Conservation (phyloP, 2,888 invertebrate genomes). For the Elysia crispata region DNA sequence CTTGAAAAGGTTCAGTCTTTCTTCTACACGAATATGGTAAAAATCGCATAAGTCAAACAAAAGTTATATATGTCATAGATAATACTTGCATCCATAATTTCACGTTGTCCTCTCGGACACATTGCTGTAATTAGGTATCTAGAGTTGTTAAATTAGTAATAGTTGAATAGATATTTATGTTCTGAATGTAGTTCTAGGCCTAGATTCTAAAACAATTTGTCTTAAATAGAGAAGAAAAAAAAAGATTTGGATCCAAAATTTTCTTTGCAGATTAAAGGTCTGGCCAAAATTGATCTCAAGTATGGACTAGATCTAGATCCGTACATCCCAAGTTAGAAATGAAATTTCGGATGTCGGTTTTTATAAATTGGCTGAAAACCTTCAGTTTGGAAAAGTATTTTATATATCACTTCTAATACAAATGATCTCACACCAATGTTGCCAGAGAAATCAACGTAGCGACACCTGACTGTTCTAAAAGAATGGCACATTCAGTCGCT, state of each 20-base stretch:
- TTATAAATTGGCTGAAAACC: not conserved
- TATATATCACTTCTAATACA: no score
- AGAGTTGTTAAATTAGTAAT: not conserved
- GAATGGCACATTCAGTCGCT: not conserved
- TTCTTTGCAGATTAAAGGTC: not conserved
- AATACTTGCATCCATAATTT: slow-evolving; percentile 62
- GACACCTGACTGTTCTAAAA: slow-evolving; percentile 15
- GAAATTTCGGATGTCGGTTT: not conserved
- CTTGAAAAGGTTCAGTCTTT: slow-evolving; percentile 69
- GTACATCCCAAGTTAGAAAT: not conserved
- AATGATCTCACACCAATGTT: slow-evolving; percentile 47
- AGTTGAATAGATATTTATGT: not conserved
- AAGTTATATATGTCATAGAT: slow-evolving; percentile 69
- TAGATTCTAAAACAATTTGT: no score
- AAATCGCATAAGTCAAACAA: slow-evolving; percentile 73
- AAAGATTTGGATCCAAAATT: not conserved
- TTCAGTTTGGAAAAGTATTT: not conserved
- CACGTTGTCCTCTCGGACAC: slow-evolving; percentile 53
- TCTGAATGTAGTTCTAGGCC: no score
- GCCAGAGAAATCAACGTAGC: slow-evolving; percentile 48
- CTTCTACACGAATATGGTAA: slow-evolving; percentile 71
- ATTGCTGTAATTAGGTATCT: slow-evolving; percentile 9
- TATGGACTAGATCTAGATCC: no score
- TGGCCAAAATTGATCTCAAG: no score
- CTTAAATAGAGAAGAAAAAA: no score